Percentiles rank a stretch among this genome's conserved stretches.
Evolutionary conservation across 23 tunicate species (phyloP).

Genomic region (Pegea sp.): DNA sequence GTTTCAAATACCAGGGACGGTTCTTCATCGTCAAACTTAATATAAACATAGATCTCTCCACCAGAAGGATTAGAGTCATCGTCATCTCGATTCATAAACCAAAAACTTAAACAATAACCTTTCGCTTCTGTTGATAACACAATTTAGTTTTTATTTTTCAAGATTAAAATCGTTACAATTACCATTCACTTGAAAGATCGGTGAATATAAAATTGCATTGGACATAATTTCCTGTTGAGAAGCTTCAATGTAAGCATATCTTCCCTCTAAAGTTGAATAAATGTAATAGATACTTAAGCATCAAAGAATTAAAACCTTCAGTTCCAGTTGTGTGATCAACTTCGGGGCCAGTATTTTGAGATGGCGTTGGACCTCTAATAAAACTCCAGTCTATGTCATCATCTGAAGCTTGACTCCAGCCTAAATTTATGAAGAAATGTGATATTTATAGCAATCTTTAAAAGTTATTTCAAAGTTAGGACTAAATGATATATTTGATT

Average conservation of each 20-base stretch:
- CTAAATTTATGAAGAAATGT: too few species aligned
- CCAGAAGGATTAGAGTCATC: slow-evolving; percentile 14
- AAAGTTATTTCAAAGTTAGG: too few species aligned
- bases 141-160: too few species aligned
- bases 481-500: too few species aligned
- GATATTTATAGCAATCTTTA: too few species aligned
- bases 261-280: slow-evolving; percentile 12
- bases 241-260: slow-evolving; percentile 53
- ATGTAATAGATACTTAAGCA: background rate
- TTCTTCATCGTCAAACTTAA: background rate
- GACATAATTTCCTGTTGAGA: background rate
- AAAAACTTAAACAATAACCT: background rate
- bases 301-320: slow-evolving; percentile 3
- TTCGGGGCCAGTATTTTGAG: slow-evolving; percentile 33
- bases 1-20: too few species aligned
- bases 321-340: slow-evolving; percentile 24
- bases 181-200: slow-evolving; percentile 12
- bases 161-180: background rate
- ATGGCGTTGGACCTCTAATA: slow-evolving; percentile 20
- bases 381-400: slow-evolving; percentile 24
- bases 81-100: background rate
- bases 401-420: slow-evolving; percentile 29
- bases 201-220: slow-evolving; percentile 11
- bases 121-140: too few species aligned
- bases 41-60: slow-evolving; percentile 30